Percentiles rank a stretch among this genome's conserved stretches.
Conservation (phyloP, 37 sponge, comb jelly and placozoan species). For the Mnemiopsis leidyi region DNA sequence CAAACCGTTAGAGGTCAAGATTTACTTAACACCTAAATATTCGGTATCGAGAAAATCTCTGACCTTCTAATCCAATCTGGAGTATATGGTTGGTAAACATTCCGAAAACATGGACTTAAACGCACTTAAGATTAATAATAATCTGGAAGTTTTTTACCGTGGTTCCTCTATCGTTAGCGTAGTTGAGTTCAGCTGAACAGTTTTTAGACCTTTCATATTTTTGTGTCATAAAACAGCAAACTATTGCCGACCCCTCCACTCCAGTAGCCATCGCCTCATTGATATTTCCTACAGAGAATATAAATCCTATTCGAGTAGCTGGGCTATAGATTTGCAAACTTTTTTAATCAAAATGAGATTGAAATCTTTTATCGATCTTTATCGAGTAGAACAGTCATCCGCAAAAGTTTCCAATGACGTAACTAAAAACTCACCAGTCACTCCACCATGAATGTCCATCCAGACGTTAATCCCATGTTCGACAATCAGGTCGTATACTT, state of each 20-base stretch:
- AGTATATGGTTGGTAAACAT: too few relatives aligned
- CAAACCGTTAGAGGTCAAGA: neutral
- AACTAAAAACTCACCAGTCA: neutral
- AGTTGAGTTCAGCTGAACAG: slow-evolving; percentile 5
- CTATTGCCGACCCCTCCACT: neutral
- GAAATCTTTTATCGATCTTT: too few relatives aligned
- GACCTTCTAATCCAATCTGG: too few relatives aligned
- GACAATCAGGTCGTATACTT: neutral
- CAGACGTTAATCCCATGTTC: neutral
- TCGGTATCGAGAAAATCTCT: too few relatives aligned
- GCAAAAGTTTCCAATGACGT: neutral
- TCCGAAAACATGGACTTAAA: too few relatives aligned
- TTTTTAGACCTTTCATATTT: neutral
- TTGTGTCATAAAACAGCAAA: slow-evolving; percentile 9
- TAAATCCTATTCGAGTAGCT: too few relatives aligned
- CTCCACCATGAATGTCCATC: slow-evolving; percentile 17
- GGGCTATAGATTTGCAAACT: too few relatives aligned
- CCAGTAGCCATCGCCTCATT: slow-evolving; percentile 12
- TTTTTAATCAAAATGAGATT: too few relatives aligned
- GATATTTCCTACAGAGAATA: slow-evolving; percentile 16
- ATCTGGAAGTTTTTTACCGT: too few relatives aligned
- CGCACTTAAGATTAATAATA: too few relatives aligned
- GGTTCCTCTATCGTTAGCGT: neutral
- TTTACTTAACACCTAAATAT: neutral
- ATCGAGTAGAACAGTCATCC: too few relatives aligned